Base-by-base conservation (phyloP, 1,140 invertebrate genomes). In the Drosophila erecta region DNA sequence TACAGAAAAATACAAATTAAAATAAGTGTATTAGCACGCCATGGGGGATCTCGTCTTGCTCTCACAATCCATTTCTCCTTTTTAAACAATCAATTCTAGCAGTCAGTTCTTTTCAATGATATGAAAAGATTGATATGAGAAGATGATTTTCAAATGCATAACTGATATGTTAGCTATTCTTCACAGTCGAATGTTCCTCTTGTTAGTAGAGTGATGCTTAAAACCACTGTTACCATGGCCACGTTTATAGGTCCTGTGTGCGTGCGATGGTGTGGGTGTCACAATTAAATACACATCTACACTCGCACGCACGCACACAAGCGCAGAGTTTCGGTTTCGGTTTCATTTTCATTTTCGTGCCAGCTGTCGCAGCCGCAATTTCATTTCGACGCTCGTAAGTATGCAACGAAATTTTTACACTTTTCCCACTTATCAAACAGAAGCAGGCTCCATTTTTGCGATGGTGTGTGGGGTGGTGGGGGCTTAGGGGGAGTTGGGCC, bases 201-300 rank as follows among this genome's bases (percentile, higher is more conserved):
- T 46, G 24, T 47, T 24, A 8, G n/a, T 27, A 2, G 5, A 27
- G n/a, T 24, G 12, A 22, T n/a, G 12, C 3, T 33, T 17, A 12
- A 2, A 57, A 20, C 14, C n/a, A 41, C 37, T 62, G 65, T 51
- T 27, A 4, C 33, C n/a, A 14, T 59, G 12, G 14, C 27, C 30
- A 20, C 17, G 15, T 11, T n/a, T 35, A 11, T 30, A 15, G n/a
- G 50, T 49, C 37, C 20, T 30, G 41, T 11, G 2, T 22, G 46
- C 43, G 37, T 33, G 58, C 15, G 54, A 27, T 30, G 44, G 57
- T 55, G 57, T 47, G 51, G 33, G 67, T 58, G 62, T 61, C 50
- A 78, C 76, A 89, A 87, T 87, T 87, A 87, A 83, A 87, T 89
- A 70, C 50, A 76, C 75, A 87, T 87, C 76, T 65, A 58, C 57